Evolutionary conservation across 2,888 invertebrate genomes (phyloP).

Genomic region (Allygus modestus): DNA sequence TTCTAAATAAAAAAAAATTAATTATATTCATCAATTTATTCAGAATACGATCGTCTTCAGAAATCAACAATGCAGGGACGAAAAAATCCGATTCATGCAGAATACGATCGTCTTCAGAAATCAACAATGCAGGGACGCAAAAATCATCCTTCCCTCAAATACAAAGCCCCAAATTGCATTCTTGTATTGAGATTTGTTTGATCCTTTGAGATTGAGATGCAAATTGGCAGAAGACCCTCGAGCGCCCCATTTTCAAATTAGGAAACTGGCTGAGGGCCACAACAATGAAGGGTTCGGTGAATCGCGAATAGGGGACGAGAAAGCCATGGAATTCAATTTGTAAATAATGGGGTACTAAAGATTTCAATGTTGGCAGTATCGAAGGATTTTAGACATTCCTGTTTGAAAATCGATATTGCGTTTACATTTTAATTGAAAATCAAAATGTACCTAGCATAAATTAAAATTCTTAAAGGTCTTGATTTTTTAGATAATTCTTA

Average conservation of each 20-base stretch:
- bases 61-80: background rate
- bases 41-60: no score
- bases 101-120: no score
- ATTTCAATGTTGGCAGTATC: background rate
- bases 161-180: slow-evolving; percentile 22
- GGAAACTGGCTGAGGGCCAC: background rate
- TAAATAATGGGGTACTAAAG: background rate
- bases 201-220: slow-evolving; percentile 23
- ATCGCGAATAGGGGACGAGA: background rate
- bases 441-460: no score
- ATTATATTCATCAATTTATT: no score
- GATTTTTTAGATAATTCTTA: no score
- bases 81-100: no score
- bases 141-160: background rate
- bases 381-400: background rate
- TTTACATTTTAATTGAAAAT: no score
- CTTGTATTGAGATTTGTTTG: slow-evolving; percentile 41
- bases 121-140: background rate
- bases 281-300: slow-evolving; percentile 9
- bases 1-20: no score
- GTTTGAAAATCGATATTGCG: background rate
- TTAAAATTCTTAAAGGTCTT: no score
- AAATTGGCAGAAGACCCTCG: slow-evolving; percentile 7
- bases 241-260: slow-evolving; percentile 29
- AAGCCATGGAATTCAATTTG: slow-evolving; percentile 14